Evolutionary conservation across 2,888 invertebrate species (phyloP).

Genomic region (Pollenia angustigena): DNA sequence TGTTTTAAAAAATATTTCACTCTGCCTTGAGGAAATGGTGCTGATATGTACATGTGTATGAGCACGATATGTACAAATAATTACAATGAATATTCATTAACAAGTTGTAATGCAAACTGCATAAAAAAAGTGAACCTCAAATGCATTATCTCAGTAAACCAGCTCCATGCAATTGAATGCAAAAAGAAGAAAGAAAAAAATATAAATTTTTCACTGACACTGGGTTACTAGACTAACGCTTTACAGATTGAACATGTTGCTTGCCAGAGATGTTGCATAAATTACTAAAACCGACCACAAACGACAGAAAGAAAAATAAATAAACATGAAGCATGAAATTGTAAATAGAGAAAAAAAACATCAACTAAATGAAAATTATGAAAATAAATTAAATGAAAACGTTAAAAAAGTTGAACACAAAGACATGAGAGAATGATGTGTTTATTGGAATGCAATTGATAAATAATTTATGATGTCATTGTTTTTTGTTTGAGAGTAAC

Average conservation of each 20-base stretch:
- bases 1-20: not conserved
- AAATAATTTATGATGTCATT: conserved; percentile 68
- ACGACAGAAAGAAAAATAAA: conserved; percentile 38
- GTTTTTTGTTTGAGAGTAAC: not conserved
- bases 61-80: conserved; percentile 28
- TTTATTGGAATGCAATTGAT: conserved; percentile 54
- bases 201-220: conserved; percentile 62
- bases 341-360: conserved; percentile 34
- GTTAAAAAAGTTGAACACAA: conserved; percentile 6
- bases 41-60: not conserved
- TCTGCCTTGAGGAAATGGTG: conserved; percentile 31
- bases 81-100: conserved; percentile 71
- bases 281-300: conserved; percentile 32
- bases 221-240: conserved; percentile 63
- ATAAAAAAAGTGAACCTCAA: conserved; percentile 34
- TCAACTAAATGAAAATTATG: conserved; percentile 42
- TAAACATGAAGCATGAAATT: conserved; percentile 59
- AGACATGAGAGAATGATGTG: conserved; percentile 35
- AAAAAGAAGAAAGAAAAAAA: conserved; percentile 40
- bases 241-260: conserved; percentile 32
- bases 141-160: conserved; percentile 17
- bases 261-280: conserved; percentile 64
- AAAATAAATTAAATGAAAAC: conserved; percentile 56
- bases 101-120: conserved; percentile 54
- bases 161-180: conserved; percentile 22